Conservation (phyloP, 2,888 invertebrate genomes). For the Nesidiocoris tenuis region DNA sequence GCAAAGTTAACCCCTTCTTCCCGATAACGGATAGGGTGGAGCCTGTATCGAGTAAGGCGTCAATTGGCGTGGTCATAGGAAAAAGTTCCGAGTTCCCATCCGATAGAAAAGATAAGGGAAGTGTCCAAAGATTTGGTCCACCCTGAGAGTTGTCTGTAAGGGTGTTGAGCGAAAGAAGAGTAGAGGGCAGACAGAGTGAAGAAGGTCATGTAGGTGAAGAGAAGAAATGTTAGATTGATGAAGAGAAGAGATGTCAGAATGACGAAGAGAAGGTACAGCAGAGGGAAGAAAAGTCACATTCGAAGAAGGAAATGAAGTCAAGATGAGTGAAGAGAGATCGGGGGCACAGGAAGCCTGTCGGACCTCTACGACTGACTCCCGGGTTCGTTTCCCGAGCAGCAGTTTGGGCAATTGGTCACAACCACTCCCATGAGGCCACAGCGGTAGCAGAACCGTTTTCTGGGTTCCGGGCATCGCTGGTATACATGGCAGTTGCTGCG, state of each 20-base stretch:
- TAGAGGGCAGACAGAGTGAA: background rate
- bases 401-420: slow-evolving; percentile 11
- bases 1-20: background rate
- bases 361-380: slow-evolving; percentile 17
- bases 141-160: too few species aligned
- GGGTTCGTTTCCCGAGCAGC: slow-evolving; percentile 8
- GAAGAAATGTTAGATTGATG: background rate
- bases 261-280: background rate
- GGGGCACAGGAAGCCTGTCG: background rate
- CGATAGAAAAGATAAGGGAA: background rate
- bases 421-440: slow-evolving; percentile 12
- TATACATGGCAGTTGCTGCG: slow-evolving; percentile 3
- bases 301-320: background rate
- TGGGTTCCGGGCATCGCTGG: slow-evolving; percentile 7
- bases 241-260: background rate
- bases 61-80: background rate
- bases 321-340: too few species aligned
- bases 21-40: slow-evolving; percentile 20
- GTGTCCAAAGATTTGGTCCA: background rate
- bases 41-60: slow-evolving; percentile 10
- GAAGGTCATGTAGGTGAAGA: background rate
- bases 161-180: background rate
- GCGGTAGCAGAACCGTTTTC: slow-evolving; percentile 23
- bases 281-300: too few species aligned
- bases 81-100: background rate